phyloP scores from a whole-genome alignment of 1,140 invertebrate genomes.

The Leptopilina clavipes region DNA sequence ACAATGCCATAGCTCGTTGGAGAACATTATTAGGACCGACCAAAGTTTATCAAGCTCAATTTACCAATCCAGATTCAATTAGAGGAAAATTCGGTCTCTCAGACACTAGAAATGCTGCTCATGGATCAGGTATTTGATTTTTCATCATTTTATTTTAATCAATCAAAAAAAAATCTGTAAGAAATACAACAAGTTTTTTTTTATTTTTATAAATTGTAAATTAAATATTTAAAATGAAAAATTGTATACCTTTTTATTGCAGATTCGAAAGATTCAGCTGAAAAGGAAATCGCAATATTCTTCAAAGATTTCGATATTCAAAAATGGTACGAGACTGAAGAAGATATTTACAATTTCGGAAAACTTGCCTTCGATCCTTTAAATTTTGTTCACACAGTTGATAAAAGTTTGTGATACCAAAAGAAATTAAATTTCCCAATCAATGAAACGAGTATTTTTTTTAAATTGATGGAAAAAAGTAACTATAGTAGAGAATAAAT shows the following conservation, averaged over 20 bases:
- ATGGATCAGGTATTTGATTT: constrained; percentile 87
- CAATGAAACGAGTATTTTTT: too few relatives aligned
- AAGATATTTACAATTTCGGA: constrained; percentile 68
- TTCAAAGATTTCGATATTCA: constrained; percentile 85
- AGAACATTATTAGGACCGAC: constrained; percentile 90
- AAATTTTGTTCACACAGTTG: constrained; percentile 69
- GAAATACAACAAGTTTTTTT: neutral
- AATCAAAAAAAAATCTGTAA: neutral
- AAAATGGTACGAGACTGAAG: constrained; percentile 77
- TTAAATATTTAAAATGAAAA: too few relatives aligned
- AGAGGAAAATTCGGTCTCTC: constrained; percentile 89
- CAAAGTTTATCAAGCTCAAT: constrained; percentile 87
- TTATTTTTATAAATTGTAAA: too few relatives aligned
- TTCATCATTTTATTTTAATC: constrained; percentile 34
- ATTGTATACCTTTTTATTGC: constrained; percentile 58
- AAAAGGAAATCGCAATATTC: constrained; percentile 86
- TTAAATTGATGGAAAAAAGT: too few relatives aligned
- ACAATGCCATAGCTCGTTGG: constrained; percentile 88
- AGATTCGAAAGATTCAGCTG: constrained; percentile 87
- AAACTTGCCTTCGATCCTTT: constrained; percentile 66
- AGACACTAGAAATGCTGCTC: constrained; percentile 93
- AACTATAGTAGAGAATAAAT: constrained; percentile 9
- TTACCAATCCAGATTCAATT: constrained; percentile 84
- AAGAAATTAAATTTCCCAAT: neutral
- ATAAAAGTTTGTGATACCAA: constrained; percentile 46